A percentile compares a stretch with the other conserved stretches of the same genome.
Conservation (phyloP, 2,797 vertebrate genomes). For the Podargus strigoides region DNA sequence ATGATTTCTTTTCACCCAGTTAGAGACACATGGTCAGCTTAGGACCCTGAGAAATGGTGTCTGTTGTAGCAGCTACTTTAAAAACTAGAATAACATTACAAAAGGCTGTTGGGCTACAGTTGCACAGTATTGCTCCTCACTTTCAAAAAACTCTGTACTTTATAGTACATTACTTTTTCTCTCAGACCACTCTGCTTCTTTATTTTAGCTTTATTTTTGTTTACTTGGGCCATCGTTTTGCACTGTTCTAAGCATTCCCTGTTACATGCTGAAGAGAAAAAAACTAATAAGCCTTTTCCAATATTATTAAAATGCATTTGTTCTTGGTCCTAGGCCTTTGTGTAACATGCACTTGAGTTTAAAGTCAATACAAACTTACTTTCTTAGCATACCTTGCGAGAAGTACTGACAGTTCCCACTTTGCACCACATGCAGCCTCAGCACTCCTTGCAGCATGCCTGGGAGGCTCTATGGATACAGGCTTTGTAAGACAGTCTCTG, state of each 20-base stretch:
- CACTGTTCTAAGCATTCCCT: not conserved
- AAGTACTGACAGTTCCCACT: not conserved
- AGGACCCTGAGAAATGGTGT: not conserved
- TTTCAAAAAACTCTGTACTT: not conserved
- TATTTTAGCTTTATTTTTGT: not conserved
- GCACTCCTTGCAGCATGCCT: not conserved
- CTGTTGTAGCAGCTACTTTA: not conserved
- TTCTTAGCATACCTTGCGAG: not conserved
- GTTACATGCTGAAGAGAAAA: not conserved
- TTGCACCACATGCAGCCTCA: accelerated
- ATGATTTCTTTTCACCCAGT: not conserved
- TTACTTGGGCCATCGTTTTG: not conserved
- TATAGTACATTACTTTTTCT: not conserved
- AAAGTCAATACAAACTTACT: not conserved
- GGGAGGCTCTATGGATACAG: not conserved
- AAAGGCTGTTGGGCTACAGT: not conserved
- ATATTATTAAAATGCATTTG: not conserved
- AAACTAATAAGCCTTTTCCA: not conserved
- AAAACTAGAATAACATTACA: not conserved
- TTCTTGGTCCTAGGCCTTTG: not conserved
- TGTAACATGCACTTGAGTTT: not conserved
- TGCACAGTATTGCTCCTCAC: not conserved
- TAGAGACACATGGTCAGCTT: not conserved
- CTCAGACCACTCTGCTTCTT: accelerated
- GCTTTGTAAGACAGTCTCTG: not conserved